Conservation (phyloP, 2,797 vertebrate species). For the Sternarchorhynchus goeldii region DNA sequence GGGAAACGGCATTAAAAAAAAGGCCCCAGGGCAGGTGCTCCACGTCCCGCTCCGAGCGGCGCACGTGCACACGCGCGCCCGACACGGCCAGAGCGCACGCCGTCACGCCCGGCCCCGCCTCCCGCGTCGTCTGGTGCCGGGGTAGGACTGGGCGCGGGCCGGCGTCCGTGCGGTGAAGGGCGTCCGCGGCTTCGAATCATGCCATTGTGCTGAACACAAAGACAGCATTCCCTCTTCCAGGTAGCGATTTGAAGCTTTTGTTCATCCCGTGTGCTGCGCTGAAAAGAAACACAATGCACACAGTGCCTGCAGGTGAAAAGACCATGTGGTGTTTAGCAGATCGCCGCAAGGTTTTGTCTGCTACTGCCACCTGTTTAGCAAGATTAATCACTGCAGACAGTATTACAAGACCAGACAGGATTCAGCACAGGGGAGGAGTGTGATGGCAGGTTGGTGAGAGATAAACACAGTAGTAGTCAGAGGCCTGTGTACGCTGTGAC, state of each 20-base stretch:
- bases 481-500: neutral
- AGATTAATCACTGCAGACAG: slow-evolving; percentile 48
- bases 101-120: too few species aligned
- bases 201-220: neutral
- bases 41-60: too few species aligned
- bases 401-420: slow-evolving; percentile 68
- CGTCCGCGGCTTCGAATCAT: neutral
- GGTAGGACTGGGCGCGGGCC: too few species aligned
- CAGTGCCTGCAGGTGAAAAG: slow-evolving; percentile 28
- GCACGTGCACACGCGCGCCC: too few species aligned
- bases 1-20: slow-evolving; percentile 15
- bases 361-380: slow-evolving; percentile 70
- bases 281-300: neutral
- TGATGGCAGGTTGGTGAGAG: neutral
- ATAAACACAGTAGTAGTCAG: neutral
- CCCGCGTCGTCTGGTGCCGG: too few species aligned
- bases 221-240: slow-evolving; percentile 5
- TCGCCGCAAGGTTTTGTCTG: slow-evolving; percentile 31
- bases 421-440: slow-evolving; percentile 63
- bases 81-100: too few species aligned
- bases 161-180: too few species aligned
- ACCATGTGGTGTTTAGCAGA: slow-evolving; percentile 4
- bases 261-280: neutral
- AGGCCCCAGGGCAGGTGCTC: neutral
- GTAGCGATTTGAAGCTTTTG: neutral